Percentiles rank a stretch among this genome's conserved stretches.
These are phyloP conservation scores for Lacerta bilineata DNA, from an alignment of 2,797 vertebrate species.

Conservation along the genomic window DNA sequence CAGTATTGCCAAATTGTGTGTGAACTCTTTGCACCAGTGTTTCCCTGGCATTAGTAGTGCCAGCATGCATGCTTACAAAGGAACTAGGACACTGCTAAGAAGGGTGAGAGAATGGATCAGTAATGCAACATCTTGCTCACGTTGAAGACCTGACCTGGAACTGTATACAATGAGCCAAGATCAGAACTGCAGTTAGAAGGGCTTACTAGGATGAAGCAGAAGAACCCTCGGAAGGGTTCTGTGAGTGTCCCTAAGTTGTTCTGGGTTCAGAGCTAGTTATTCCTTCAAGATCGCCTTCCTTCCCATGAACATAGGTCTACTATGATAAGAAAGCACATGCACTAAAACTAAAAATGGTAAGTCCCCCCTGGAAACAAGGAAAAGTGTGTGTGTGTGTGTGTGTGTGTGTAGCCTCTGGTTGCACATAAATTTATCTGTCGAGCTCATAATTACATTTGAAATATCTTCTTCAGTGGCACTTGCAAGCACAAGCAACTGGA, in stretches of 20 bases:
- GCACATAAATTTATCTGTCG: background rate
- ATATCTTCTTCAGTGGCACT: background rate
- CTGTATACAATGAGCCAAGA: background rate
- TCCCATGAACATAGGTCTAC: background rate
- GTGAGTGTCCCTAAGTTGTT: background rate
- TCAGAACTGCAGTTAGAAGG: background rate
- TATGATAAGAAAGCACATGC: background rate
- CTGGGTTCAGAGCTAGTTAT: background rate
- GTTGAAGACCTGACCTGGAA: background rate
- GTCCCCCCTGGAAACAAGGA: no score
- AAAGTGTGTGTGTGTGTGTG: no score
- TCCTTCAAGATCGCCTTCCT: background rate
- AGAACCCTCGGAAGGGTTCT: background rate
- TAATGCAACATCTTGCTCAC: background rate
- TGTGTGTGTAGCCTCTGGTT: no score
- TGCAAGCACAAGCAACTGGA: no score
- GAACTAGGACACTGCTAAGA: background rate
- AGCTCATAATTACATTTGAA: background rate
- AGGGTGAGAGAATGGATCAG: background rate
- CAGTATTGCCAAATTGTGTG: background rate
- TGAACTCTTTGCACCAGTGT: background rate
- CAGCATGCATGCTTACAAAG: background rate
- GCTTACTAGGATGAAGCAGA: background rate
- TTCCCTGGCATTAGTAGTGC: background rate
- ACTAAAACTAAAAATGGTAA: background rate